Base-by-base conservation (phyloP, 1,140 invertebrate genomes). In the Achroia grisella region DNA sequence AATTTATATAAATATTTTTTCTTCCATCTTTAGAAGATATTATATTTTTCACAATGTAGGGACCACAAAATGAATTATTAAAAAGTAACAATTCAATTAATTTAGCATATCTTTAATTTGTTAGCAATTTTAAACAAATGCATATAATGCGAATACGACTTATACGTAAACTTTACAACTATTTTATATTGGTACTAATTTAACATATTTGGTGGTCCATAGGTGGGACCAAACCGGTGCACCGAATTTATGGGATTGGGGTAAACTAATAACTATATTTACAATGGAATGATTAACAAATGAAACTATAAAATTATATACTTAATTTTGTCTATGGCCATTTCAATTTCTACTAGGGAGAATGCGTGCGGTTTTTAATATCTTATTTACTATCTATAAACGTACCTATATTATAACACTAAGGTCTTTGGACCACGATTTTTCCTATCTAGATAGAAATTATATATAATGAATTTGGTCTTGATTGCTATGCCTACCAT, bases 171-270 rank as follows among this genome's bases (percentile, higher is more conserved):
- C 62, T 43, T 34, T 34, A 43, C 41, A 8, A 9, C 1, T 13
- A 30, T 42, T 23, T 34, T 27, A 13, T 10, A 34, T 9, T 43
- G 17, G 2, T 23, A 23, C 6, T 23, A 23, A 6, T 23, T 23
- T 23, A 23, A 23, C 17, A 37, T 37, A 17, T 37, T 17, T 17
- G 35, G 35, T 37, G 8, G 35, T 32, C 31, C 17, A 71, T 62
- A 47, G 58, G 29, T 59, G 79, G 80, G 80, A 79, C 80, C 80
- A 84, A 84, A 80, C 80, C 78, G 74, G 80, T 80, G 75, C 80
- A 79, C 71, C 61, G 70, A 71, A 55, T 44, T 36, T 40, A 51
- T 48, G 52, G 62, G 59, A 66, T 63, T 56, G 67, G 75, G 76
- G 69, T 67, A 70, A 54, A 53, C 34, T 56, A 50, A 56, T 41